phyloP scores from a whole-genome alignment of 2,888 invertebrate species.

The Watsonalla cultraria region DNA sequence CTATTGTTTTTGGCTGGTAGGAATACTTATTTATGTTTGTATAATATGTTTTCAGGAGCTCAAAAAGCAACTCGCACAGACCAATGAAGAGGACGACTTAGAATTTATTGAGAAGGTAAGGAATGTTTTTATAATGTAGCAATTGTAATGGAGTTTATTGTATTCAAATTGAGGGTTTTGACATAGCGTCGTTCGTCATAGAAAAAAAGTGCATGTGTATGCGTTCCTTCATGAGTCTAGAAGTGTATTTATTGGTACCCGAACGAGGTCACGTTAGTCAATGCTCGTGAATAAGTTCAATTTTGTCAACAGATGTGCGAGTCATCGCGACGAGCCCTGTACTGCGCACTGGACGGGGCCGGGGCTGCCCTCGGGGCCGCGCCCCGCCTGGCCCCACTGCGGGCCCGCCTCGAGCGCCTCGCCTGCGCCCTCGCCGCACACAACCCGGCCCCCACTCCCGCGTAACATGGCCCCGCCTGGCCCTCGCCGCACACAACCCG shows the following conservation, averaged over 20 bases:
- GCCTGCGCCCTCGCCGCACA: constrained; percentile 51
- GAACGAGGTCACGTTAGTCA: too few relatives aligned
- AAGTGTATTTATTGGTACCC: too few relatives aligned
- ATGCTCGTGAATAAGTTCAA: background rate
- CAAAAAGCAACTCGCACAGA: constrained; percentile 63
- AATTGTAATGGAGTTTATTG: too few relatives aligned
- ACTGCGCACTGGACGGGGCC: constrained; percentile 81
- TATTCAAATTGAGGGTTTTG: too few relatives aligned
- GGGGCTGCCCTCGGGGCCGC: constrained; percentile 68
- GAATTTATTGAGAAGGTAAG: constrained; percentile 59
- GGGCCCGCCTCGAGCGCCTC: constrained; percentile 62
- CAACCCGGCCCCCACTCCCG: constrained; percentile 35
- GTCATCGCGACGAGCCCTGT: constrained; percentile 78
- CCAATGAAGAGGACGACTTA: constrained; percentile 61
- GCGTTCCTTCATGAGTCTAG: too few relatives aligned
- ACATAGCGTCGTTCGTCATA: too few relatives aligned
- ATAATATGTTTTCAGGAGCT: constrained; percentile 43
- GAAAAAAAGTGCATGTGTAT: too few relatives aligned
- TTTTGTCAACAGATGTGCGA: constrained; percentile 46
- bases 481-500: constrained; percentile 12
- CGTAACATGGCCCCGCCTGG: constrained; percentile 6
- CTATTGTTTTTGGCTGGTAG: too few relatives aligned
- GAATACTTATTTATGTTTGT: too few relatives aligned
- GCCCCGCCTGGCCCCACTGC: constrained; percentile 77
- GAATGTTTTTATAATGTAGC: background rate